Evolutionary conservation across 2,113 vertebrate species (phyloP), one percentile per base, ranked within the genome.

Genomic region (Petromus typicus): DNA sequence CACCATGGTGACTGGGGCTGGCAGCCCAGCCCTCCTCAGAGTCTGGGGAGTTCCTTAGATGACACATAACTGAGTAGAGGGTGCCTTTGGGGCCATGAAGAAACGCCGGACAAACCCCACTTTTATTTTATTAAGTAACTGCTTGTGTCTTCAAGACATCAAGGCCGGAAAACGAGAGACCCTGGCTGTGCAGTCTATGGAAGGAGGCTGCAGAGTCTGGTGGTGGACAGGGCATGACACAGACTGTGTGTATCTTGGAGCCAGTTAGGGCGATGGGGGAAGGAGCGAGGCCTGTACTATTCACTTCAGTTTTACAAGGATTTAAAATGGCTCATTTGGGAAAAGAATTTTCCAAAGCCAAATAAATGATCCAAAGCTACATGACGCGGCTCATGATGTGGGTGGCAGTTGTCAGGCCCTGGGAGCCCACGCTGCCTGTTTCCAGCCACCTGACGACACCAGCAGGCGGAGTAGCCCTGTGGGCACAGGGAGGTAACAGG

Each of bases 181-280:
- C 54, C 6, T 56, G 54, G 54, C 54, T 2, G 54, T 12, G 14
- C 17, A 16, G 14, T 20, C 48, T 51, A 20, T 3, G 17, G 56
- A 8, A 81, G 69, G 80, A 18, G 57, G 7, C 0, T 0, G 1
- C 34, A 32, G 54, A 22, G 14, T 45, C 8, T 1, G 16, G 34
- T 4, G 22, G 16, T 17, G 17, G 0, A 3, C 2, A 2, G 73
- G 16, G 12, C 54, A 25, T 12, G 0, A 4, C 0, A 5, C 17
- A 25, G 63, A 22, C 40, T 10, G 10, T 0, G 18, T 25, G 5
- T 14, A 7, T 7, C 16, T 0, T 27, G 45, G n/a, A 57, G n/a
- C 5, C 18, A 82, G 17, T 27, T 6, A 27, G 23, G 82, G 61
- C 8, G 17, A 32, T 12, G 67, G 17, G 54, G 5, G 34, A 43